Evolutionary conservation across 2,888 invertebrate genomes (phyloP), one percentile per base, ranked within the genome.

Genomic region (Eupelmus urozonus): DNA sequence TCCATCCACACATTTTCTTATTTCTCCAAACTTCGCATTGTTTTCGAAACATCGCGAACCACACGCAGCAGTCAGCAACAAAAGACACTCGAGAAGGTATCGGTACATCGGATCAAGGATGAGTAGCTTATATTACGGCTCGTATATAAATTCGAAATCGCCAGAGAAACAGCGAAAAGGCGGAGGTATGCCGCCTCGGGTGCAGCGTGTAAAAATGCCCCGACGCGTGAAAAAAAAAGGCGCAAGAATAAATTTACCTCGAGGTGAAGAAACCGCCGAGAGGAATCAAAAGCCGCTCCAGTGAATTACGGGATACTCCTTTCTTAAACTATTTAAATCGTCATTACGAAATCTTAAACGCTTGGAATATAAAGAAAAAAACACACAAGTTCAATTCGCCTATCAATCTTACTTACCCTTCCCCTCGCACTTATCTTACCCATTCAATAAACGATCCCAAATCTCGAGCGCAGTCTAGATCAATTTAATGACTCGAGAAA

Each of bases 111-210:
- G 57, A 65, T 74, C 73, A 34, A 16, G 27, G 34, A 59, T 63
- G 42, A 63, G 53, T 42, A 42, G 63, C 20, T 72, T 72, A 63
- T 42, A 51, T 18, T 27, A 20, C 40, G 9, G n/a, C 53, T 53
- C 34, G 16, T 63, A 51, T 42, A 72, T 40, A 55, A 23, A 51
- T 40, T 9, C 5, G 16, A 53, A 66, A 66, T 53, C 40, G 40
- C 40, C 2, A 25, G 34, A 55, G 29, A 72, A 62, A 72, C 62
- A 72, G 16, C 40, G 53, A 29, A 62, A 72, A 53, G 20, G 63
- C 29, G 42, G 27, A 72, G 1, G 23, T 16, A 51, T n/a, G 20
- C 1, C 27, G 49, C 53, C n/a, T 20, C 11, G 53, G 27, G 25
- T 20, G 16, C 27, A 34, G 34, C 29, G 5, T 27, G 5, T 34